These are phyloP conservation scores for Uria aalge DNA, from an alignment of 2,113 vertebrate species.

Conservation along the genomic window DNA sequence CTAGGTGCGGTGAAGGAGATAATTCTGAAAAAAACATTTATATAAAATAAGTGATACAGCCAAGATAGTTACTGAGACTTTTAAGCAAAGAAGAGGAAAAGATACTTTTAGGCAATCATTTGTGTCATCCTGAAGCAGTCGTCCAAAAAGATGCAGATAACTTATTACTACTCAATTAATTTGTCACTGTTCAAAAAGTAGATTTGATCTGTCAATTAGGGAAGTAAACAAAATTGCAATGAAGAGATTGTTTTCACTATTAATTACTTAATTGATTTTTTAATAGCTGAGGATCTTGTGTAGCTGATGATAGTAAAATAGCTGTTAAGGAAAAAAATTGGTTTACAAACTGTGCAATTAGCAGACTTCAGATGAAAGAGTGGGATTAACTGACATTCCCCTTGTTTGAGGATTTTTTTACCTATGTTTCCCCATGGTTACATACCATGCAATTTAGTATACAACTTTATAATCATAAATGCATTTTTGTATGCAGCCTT, in stretches of 20 bases:
- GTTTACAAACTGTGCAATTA: neutral
- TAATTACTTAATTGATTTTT: conserved; percentile 3
- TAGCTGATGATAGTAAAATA: neutral
- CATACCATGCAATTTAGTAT: neutral
- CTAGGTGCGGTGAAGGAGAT: neutral
- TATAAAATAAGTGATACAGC: neutral
- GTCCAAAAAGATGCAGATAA: neutral
- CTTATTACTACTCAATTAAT: neutral
- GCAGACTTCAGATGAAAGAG: neutral
- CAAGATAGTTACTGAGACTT: neutral
- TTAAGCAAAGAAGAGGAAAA: neutral
- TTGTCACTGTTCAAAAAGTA: neutral
- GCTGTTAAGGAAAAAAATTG: neutral
- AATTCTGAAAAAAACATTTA: neutral
- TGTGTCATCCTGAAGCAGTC: neutral
- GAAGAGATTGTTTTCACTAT: neutral
- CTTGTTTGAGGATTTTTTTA: neutral
- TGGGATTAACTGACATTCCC: neutral
- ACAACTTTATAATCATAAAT: neutral
- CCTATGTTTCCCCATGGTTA: neutral
- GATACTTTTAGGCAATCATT: neutral
- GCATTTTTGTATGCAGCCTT: neutral
- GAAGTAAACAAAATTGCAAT: neutral
- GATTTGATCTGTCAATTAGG: neutral
- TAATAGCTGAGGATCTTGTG: neutral